Conservation (phyloP, 1,140 invertebrate genomes). For the Trichogramma pretiosum region DNA sequence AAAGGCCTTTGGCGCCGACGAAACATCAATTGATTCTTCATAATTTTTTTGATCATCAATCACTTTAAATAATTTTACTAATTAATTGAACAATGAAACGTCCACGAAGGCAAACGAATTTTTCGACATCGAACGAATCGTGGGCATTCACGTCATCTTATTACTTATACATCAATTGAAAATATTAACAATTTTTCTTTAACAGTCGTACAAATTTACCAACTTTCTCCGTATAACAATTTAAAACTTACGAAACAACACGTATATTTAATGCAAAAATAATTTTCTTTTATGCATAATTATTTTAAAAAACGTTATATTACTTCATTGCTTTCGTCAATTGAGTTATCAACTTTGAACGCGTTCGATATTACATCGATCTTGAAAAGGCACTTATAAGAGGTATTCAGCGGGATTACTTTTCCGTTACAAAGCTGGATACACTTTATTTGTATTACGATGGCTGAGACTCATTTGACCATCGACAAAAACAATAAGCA, state of each 20-base stretch:
- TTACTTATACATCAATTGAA: conserved; percentile 2
- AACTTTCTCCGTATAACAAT: conserved; percentile 10
- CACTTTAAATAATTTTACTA: too few species aligned
- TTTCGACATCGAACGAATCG: too few species aligned
- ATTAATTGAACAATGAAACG: too few species aligned
- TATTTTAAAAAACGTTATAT: background rate
- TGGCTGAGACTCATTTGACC: too few species aligned
- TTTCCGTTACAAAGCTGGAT: too few species aligned
- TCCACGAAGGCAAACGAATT: too few species aligned
- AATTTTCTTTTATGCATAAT: background rate
- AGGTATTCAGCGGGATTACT: too few species aligned
- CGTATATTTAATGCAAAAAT: conserved; percentile 7
- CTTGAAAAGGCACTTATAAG: conserved; percentile 9
- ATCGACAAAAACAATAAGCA: too few species aligned
- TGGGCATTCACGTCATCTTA: conserved; percentile 3
- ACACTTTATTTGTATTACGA: too few species aligned
- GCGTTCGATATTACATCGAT: background rate
- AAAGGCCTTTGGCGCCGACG: too few species aligned
- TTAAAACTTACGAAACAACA: background rate
- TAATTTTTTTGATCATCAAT: too few species aligned
- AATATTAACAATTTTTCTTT: conserved; percentile 11
- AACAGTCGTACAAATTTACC: conserved; percentile 16
- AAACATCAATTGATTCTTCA: too few species aligned
- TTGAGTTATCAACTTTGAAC: background rate
- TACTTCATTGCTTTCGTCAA: conserved; percentile 2